These are phyloP conservation scores for Antedon bifida DNA, from an alignment of 35 echinoderm and acorn worm species.

Conservation along the genomic window DNA sequence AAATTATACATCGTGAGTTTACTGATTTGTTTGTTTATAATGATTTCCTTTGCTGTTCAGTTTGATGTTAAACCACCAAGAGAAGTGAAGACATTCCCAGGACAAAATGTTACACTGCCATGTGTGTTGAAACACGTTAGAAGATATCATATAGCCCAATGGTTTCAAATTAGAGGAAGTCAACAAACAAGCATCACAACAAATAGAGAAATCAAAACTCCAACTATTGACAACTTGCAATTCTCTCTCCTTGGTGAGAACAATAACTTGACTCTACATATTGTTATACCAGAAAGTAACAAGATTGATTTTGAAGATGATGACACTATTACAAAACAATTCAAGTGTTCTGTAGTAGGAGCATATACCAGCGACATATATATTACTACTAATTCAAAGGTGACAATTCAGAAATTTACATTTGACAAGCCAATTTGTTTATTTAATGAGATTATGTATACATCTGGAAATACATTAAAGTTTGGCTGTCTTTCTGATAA, in stretches of 20 bases:
- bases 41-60: neutral
- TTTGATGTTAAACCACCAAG: neutral
- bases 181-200: neutral
- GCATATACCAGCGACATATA: neutral
- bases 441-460: neutral
- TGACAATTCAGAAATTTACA: no score
- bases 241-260: neutral
- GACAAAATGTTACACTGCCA: neutral
- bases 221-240: neutral
- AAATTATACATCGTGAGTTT: no score
- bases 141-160: neutral
- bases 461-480: neutral
- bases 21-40: neutral
- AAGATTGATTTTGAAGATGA: neutral
- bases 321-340: neutral
- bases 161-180: no score
- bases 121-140: neutral
- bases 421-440: neutral
- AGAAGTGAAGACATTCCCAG: neutral
- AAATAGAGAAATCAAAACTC: neutral
- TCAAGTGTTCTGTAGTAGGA: neutral
- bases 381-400: neutral
- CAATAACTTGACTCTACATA: neutral
- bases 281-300: neutral
- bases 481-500: neutral